Base-by-base conservation (phyloP, 2,888 invertebrate species). In the Magallana nippona region DNA sequence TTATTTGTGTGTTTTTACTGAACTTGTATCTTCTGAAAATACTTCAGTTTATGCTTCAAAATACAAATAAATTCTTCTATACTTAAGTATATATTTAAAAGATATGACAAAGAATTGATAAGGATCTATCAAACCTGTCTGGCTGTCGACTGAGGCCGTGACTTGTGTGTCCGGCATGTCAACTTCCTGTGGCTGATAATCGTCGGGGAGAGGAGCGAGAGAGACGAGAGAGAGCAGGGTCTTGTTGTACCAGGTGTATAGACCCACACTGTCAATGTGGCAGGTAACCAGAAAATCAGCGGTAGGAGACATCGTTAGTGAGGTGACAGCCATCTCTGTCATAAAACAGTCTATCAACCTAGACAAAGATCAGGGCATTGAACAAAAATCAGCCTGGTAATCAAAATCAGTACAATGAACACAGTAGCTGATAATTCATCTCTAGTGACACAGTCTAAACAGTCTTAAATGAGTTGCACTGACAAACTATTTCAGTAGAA, bases 221-320 rank as follows among this genome's bases (percentile, higher is more conserved):
- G 97, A 96, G 55, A 98, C 95, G 92, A 96, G 96, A 82, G 96
- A 95, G 94, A 97, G 99, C 0, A 98, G 94, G 0, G 97, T 96
- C 92, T 96, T 96, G 94, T 99, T 99, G 0, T 97, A 96, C 99
- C 99, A 99, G 58, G 99, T 95, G 93, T 97, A 98, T 82, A 99
- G 96, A 0, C 98, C 99, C 27, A 98, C 95, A 91, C 97, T 96
- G 86, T 97, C 97, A 0, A 97, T 96, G 92, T 99, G 98, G 0
- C 97, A 96, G 0, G 98, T 98, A 0, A 97, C 98, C 86, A 99
- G 94, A 92, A 96, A 97, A 93, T 98, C 97, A 0, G 98, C 98
- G 0, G 97, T 97, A 0, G 98, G 97, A 0, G 98, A 98, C 95
- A 99, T 96, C 79, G 96, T 96, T 19, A 99, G 93, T 0, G 98